Conservation (phyloP, 2,888 invertebrate genomes). For the Phragmatobia fuliginosa region DNA sequence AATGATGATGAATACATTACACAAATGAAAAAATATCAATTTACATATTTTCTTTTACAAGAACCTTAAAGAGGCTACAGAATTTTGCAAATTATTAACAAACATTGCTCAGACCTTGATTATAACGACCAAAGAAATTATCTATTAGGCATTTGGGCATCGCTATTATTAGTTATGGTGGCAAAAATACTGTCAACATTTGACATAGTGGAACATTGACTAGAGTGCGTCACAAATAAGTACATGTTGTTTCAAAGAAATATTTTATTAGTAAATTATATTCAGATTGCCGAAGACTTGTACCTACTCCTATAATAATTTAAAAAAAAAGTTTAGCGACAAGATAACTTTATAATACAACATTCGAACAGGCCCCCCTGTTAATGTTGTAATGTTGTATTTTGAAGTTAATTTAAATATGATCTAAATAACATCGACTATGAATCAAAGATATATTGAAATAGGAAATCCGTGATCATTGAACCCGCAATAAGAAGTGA, state of each 20-base stretch:
- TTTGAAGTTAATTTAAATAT: conserved; percentile 17
- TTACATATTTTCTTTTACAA: background rate
- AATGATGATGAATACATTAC: background rate
- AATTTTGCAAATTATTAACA: background rate
- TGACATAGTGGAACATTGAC: too few species aligned
- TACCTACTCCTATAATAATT: too few species aligned
- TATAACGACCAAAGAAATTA: too few species aligned
- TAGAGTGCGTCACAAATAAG: too few species aligned
- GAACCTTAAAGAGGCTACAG: background rate
- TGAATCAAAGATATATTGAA: conserved; percentile 59
- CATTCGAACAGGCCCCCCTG: background rate
- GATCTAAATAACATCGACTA: conserved; percentile 27
- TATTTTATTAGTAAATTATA: too few species aligned
- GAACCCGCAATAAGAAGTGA: conserved; percentile 50
- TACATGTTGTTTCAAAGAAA: too few species aligned
- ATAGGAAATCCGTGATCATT: conserved; percentile 66
- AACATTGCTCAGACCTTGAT: background rate
- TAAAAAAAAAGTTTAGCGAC: background rate
- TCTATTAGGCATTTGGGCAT: too few species aligned
- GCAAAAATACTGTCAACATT: too few species aligned
- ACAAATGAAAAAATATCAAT: background rate
- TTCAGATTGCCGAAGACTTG: background rate
- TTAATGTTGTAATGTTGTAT: background rate
- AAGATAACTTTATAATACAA: too few species aligned
- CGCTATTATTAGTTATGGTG: too few species aligned